Conservation (phyloP, 2,888 invertebrate species). For the Himalopsyche anomala region DNA sequence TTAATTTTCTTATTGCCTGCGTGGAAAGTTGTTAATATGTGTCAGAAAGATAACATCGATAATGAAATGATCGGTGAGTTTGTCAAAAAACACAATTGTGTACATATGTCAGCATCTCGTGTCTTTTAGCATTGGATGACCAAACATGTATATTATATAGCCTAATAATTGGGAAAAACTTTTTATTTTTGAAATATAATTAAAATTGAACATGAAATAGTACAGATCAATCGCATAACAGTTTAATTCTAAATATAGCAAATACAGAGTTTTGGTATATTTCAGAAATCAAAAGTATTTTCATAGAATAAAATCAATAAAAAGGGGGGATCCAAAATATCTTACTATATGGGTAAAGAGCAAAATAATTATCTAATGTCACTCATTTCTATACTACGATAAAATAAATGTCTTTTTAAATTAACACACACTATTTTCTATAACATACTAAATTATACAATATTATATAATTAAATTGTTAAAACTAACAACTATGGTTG, state of each 20-base stretch:
- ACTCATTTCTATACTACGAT: slow-evolving; percentile 53
- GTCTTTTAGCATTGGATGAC: too few relatives aligned
- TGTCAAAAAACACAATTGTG: not conserved
- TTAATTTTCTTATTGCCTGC: slow-evolving; percentile 93
- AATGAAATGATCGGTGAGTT: not conserved
- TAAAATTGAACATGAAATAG: not conserved
- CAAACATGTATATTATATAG: too few relatives aligned
- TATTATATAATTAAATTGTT: not conserved
- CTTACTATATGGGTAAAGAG: slow-evolving; percentile 68
- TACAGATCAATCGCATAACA: too few relatives aligned
- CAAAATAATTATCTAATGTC: slow-evolving; percentile 10
- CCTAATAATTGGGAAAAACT: not conserved
- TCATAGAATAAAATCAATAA: not conserved
- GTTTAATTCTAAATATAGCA: not conserved
- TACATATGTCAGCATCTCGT: slow-evolving; percentile 63
- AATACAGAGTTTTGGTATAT: not conserved
- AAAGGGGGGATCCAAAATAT: slow-evolving; percentile 68
- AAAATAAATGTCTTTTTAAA: slow-evolving; percentile 52
- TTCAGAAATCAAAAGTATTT: not conserved
- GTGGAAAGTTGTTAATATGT: slow-evolving; percentile 64
- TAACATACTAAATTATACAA: not conserved
- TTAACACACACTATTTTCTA: slow-evolving; percentile 22
- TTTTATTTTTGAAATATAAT: not conserved
- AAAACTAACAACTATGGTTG: slow-evolving; percentile 8
- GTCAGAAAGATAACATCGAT: not conserved